A percentile compares a stretch with the other conserved stretches of the same genome.
Conservation (phyloP, 2,888 invertebrate species). For the Agrotis clavis region DNA sequence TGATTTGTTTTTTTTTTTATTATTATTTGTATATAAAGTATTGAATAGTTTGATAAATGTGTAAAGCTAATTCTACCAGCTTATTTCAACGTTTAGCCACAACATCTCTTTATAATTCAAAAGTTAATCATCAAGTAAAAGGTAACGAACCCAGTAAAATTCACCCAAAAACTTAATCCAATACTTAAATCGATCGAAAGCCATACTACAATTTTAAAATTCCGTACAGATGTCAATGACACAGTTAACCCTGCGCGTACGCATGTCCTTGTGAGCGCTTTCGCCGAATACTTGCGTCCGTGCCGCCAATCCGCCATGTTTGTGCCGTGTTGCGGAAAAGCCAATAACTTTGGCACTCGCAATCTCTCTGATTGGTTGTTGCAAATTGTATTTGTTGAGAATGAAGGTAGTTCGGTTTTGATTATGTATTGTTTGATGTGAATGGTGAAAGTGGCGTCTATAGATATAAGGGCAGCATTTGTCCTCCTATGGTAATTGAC, state of each 20-base stretch:
- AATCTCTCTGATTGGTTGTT: slow-evolving; percentile 54
- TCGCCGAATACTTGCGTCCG: slow-evolving; percentile 60
- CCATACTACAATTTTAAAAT: slow-evolving; percentile 54
- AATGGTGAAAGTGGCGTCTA: slow-evolving; percentile 25
- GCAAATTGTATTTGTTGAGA: slow-evolving; percentile 44
- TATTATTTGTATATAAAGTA: too few relatives aligned
- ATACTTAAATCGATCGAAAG: slow-evolving; percentile 31
- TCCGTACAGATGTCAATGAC: slow-evolving; percentile 59
- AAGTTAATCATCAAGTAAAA: not conserved
- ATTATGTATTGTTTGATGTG: slow-evolving; percentile 35
- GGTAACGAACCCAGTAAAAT: not conserved
- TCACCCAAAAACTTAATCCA: slow-evolving; percentile 34
- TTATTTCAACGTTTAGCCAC: not conserved
- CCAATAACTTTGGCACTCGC: slow-evolving; percentile 53
- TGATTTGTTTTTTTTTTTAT: too few relatives aligned
- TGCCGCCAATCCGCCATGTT: slow-evolving; percentile 35
- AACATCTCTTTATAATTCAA: not conserved
- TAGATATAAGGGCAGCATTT: slow-evolving; percentile 13
- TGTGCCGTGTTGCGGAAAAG: slow-evolving; percentile 55
- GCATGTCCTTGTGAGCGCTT: slow-evolving; percentile 66
- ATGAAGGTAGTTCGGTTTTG: slow-evolving; percentile 31
- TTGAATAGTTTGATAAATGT: not conserved
- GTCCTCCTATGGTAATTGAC: slow-evolving; percentile 26
- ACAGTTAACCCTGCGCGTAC: slow-evolving; percentile 64
- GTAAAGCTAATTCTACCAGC: not conserved